Evolutionary conservation across 1,140 invertebrate genomes (phyloP), one percentile per base, ranked within the genome.

Genomic region (Dolichoris vasculosae): DNA sequence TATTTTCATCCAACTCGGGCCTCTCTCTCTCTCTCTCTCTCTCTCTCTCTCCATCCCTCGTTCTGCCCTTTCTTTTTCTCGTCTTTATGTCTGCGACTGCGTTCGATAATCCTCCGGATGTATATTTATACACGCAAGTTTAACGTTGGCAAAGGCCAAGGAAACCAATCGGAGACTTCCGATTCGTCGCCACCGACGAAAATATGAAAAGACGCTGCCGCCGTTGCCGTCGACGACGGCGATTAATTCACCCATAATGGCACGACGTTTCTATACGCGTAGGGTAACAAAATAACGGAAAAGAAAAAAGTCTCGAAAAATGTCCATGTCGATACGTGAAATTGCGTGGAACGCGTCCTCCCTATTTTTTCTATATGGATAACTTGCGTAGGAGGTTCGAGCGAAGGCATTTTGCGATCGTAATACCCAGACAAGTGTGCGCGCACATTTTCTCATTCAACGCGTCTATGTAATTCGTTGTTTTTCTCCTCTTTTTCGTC

Each of bases 241-340:
- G 80, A 82, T 86, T 86, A 86, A 86, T 86, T 86, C 80, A 86
- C 46, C 79, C 51, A 0, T 38, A 9, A 38, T 63, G 59, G 51
- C 77, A 48, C 64, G 35, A 30, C 17, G 43, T 43, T 13, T 15
- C 7, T 55, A 23, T 26, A 43, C 46, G 38, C 13, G 59, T 64
- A 59, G 59, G 2, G n/a, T 46, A 38, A 82, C 46, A 46, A 69
- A 46, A 30, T 8, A 43, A 15, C 11, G 48, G 3, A 73, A 75
- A 32, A 71, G 23, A 63, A 20, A 35, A 26, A 32, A 77, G 79
- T 77, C 40, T 77, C 71, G 32, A 81, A 86, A 76, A 82, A 82
- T 76, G 79, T 77, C 84, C 64, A 51, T 67, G 51, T 63, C 63
- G 83, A 86, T 86, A 77, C 79, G 84, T 86, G 84, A 86, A 86